phyloP scores from a whole-genome alignment of 2,797 vertebrate species.

The Falco naumanni region DNA sequence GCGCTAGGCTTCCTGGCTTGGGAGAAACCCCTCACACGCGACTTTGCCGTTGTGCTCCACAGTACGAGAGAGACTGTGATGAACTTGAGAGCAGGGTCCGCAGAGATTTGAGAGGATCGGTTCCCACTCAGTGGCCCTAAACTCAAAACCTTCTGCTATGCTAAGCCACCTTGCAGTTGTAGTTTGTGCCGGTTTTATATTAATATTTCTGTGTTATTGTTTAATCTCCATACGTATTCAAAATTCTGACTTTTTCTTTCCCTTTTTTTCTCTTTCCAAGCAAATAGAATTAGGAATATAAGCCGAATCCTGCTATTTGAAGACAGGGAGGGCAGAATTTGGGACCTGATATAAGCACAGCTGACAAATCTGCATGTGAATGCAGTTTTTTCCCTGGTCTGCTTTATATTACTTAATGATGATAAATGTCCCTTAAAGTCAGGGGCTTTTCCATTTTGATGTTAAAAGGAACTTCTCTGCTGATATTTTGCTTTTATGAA shows the following conservation, averaged over 20 bases:
- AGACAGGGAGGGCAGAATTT: not conserved
- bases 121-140: not conserved
- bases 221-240: not conserved
- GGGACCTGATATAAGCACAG: not conserved
- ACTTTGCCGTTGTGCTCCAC: not conserved
- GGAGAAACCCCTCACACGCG: rapidly evolving
- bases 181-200: not conserved
- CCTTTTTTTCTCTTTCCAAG: not conserved
- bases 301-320: not conserved
- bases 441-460: not conserved
- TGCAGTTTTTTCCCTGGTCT: not conserved
- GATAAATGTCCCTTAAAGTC: not conserved
- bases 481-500: not conserved
- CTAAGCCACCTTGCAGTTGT: not conserved
- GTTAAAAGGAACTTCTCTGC: not conserved
- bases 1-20: not conserved
- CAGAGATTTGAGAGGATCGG: not conserved
- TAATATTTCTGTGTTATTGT: not conserved
- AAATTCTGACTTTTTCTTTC: not conserved
- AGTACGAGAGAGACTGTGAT: not conserved
- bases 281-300: not conserved
- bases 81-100: not conserved
- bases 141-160: not conserved
- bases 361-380: not conserved
- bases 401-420: not conserved